Percentiles rank a stretch among this genome's conserved stretches.
phyloP scores from a whole-genome alignment of 2,888 invertebrate genomes.

The Empis stercorea region DNA sequence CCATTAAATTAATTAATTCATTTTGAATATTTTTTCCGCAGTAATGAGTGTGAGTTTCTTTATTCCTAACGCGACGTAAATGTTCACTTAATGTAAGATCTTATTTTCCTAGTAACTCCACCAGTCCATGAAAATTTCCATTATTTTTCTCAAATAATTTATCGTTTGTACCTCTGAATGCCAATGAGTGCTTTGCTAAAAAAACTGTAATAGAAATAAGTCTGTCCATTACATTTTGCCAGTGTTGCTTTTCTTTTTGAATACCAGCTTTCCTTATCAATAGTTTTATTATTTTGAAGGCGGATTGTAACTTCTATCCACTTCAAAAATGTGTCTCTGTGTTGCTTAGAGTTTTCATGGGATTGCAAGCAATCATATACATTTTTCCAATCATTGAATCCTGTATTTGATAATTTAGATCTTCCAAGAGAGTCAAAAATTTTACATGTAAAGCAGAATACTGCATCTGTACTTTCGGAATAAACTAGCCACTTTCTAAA shows the following conservation, averaged over 20 bases:
- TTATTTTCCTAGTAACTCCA: slow-evolving; percentile 3
- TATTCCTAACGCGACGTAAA: neutral
- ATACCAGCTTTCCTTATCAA: neutral
- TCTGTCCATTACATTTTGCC: neutral
- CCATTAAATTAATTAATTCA: neutral
- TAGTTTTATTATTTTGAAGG: neutral
- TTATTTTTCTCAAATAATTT: neutral
- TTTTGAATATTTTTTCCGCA: neutral
- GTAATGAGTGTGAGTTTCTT: neutral
- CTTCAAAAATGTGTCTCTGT: neutral
- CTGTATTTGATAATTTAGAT: slow-evolving; percentile 1
- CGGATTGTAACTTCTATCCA: neutral
- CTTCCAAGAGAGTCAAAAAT: neutral
- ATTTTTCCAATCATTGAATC: slow-evolving; percentile 1
- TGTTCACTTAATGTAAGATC: slow-evolving; percentile 2
- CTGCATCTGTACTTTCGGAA: neutral
- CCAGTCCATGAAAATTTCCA: slow-evolving; percentile 2
- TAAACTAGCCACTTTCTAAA: neutral
- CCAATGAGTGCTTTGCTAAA: neutral
- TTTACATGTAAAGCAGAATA: slow-evolving; percentile 1
- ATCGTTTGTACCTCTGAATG: neutral
- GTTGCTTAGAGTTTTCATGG: slow-evolving; percentile 1
- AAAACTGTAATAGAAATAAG: neutral
- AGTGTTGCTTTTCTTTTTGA: neutral
- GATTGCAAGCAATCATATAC: neutral